These are phyloP conservation scores for Brachystomella parvula DNA, from an alignment of 1,140 invertebrate genomes.

Conservation along the genomic window DNA sequence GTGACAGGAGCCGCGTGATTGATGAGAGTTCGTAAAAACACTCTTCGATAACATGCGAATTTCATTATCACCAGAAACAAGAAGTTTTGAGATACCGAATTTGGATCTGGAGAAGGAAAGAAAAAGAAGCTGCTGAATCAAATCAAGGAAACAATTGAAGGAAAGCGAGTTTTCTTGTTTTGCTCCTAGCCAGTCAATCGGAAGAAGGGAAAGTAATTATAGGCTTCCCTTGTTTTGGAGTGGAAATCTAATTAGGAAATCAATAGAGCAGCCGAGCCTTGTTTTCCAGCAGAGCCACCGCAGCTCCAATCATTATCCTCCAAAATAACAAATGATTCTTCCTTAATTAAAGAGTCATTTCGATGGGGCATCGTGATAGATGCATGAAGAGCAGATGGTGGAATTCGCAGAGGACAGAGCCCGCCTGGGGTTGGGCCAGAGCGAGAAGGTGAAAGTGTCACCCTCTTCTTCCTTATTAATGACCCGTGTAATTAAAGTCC, in stretches of 20 bases:
- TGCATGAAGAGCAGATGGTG: neutral
- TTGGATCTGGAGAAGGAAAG: neutral
- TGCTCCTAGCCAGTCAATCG: neutral
- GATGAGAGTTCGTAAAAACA: constrained; percentile 35
- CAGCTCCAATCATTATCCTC: neutral
- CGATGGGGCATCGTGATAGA: neutral
- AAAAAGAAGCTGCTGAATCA: neutral
- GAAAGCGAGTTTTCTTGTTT: neutral
- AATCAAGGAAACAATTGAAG: neutral
- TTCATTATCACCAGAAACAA: neutral
- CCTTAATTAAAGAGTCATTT: constrained; percentile 2
- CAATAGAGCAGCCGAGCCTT: neutral
- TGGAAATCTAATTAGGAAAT: neutral
- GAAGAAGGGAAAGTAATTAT: constrained; percentile 3
- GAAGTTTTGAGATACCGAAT: neutral
- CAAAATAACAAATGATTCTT: neutral
- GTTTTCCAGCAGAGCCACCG: neutral
- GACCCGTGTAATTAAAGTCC: constrained; percentile 4
- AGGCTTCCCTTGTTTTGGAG: constrained; percentile 1
- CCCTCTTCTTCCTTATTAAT: neutral
- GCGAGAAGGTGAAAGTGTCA: constrained; percentile 7
- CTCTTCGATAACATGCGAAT: constrained; percentile 36
- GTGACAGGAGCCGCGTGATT: constrained; percentile 34
- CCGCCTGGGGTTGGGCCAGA: neutral
- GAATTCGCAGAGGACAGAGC: neutral